phyloP scores from a whole-genome alignment of 37 sponge, comb jelly and placozoan species.

The Cliona cf. orientalis region DNA sequence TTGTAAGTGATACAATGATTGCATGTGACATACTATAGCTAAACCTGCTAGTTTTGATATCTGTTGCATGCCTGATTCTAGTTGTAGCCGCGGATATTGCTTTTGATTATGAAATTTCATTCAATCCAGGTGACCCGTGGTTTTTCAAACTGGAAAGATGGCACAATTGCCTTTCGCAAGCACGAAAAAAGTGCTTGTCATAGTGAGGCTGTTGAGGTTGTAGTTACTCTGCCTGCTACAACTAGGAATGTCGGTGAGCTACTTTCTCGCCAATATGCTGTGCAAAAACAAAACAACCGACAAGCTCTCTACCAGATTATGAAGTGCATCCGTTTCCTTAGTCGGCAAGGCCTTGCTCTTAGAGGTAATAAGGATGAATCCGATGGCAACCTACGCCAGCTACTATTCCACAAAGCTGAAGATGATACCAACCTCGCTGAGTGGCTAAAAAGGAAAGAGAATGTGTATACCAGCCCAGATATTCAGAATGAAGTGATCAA shows the following conservation, averaged over 20 bases:
- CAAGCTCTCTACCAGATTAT: constrained; percentile 29
- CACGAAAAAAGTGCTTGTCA: constrained; percentile 17
- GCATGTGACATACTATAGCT: no score
- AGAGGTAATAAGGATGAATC: constrained; percentile 50
- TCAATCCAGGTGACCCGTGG: constrained; percentile 27
- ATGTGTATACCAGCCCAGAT: constrained; percentile 45
- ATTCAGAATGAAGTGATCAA: constrained; percentile 48
- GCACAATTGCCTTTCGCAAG: constrained; percentile 1
- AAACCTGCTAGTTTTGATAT: no score
- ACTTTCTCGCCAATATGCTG: constrained; percentile 5
- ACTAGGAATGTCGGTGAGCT: constrained; percentile 55
- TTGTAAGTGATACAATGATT: constrained; percentile 60
- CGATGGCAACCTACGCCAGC: constrained; percentile 46
- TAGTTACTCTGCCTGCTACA: constrained; percentile 23
- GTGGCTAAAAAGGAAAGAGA: constrained; percentile 40
- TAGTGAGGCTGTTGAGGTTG: constrained; percentile 24
- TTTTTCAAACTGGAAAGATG: constrained; percentile 61
- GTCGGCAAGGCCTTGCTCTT: constrained; percentile 51
- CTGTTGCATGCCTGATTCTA: no score
- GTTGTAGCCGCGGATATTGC: background rate
- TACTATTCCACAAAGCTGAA: background rate
- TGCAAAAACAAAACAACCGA: constrained; percentile 41
- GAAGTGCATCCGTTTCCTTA: constrained; percentile 31
- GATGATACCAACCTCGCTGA: constrained; percentile 28
- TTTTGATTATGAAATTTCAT: background rate